phyloP scores from a whole-genome alignment of 2,888 invertebrate genomes.

The Hydroisotoma schaefferi region DNA sequence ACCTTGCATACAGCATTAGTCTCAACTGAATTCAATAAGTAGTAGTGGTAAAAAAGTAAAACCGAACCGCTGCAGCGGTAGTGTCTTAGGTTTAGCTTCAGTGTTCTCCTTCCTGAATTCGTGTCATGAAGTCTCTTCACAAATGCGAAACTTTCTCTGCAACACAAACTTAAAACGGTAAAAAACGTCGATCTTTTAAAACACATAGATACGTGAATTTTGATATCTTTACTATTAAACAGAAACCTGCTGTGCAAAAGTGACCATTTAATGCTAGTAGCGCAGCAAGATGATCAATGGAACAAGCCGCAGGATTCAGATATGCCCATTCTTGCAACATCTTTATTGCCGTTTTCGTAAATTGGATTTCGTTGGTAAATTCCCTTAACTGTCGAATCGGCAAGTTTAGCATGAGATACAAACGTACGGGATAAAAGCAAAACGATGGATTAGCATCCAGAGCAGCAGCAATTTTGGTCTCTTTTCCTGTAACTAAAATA shows the following conservation, averaged over 20 bases:
- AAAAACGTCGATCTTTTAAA: too few relatives aligned
- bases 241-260: constrained; percentile 36
- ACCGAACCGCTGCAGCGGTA: too few relatives aligned
- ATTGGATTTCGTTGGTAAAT: constrained; percentile 20
- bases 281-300: constrained; percentile 29
- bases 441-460: constrained; percentile 38
- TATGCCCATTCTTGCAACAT: constrained; percentile 32
- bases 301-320: constrained; percentile 16
- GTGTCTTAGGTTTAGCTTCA: too few relatives aligned
- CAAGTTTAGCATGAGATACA: constrained; percentile 33
- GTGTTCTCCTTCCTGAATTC: too few relatives aligned
- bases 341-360: constrained; percentile 26
- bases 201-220: too few relatives aligned
- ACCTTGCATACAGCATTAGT: too few relatives aligned
- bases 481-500: constrained; percentile 33
- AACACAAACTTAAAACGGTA: too few relatives aligned
- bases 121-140: too few relatives aligned
- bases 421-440: constrained; percentile 34
- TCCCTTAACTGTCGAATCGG: constrained; percentile 23
- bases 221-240: too few relatives aligned
- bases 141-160: neutral
- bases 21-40: too few relatives aligned
- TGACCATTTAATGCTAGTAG: constrained; percentile 37
- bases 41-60: too few relatives aligned
- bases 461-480: constrained; percentile 25